phyloP scores from a whole-genome alignment of 2,797 vertebrate genomes.

The Brachyalestes nurse region DNA sequence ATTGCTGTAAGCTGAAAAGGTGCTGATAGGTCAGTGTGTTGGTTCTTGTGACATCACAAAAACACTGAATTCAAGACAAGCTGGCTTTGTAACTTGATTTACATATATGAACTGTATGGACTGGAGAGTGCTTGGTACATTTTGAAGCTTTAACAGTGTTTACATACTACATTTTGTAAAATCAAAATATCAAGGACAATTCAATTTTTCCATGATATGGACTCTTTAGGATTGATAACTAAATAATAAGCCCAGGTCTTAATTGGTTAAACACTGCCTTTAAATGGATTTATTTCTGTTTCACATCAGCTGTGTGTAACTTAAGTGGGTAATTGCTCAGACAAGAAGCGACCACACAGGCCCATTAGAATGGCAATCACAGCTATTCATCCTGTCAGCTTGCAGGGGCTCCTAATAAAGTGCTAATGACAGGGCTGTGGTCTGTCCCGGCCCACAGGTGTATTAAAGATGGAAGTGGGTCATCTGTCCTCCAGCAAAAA shows the following conservation, averaged over 20 bases:
- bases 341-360: background rate
- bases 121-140: too few species aligned
- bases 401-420: slow-evolving; percentile 14
- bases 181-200: too few species aligned
- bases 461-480: slow-evolving; percentile 35
- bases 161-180: too few species aligned
- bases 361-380: background rate
- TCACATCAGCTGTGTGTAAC: background rate
- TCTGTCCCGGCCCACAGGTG: slow-evolving; percentile 20
- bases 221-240: background rate
- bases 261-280: background rate
- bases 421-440: slow-evolving; percentile 23
- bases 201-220: background rate
- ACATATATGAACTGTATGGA: too few species aligned
- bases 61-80: too few species aligned
- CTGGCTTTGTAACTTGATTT: too few species aligned
- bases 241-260: background rate
- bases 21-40: too few species aligned
- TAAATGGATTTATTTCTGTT: background rate
- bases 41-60: too few species aligned
- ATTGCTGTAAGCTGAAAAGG: too few species aligned
- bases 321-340: slow-evolving; percentile 2
- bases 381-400: slow-evolving; percentile 10
- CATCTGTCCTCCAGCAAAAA: slow-evolving; percentile 30
- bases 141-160: too few species aligned